A percentile compares a stretch with the other conserved stretches of the same genome.
Conservation (phyloP, 2,888 invertebrate species). For the Eilema griseolum region DNA sequence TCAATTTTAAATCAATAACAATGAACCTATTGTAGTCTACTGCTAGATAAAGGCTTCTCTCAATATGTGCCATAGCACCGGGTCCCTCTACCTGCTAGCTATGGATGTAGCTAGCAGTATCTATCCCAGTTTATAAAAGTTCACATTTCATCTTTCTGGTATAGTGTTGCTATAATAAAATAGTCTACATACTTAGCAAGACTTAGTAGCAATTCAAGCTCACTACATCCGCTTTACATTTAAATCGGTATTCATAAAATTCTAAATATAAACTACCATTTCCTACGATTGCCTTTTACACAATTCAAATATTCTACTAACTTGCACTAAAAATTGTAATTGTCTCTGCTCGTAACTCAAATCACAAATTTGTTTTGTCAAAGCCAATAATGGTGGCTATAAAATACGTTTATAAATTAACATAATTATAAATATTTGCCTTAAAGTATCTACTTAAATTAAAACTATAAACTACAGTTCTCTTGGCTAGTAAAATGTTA, state of each 20-base stretch:
- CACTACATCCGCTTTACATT: neutral
- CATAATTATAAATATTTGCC: neutral
- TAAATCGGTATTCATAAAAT: neutral
- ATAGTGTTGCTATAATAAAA: neutral
- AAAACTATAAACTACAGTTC: neutral
- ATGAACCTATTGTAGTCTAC: too few relatives aligned
- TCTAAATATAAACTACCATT: neutral
- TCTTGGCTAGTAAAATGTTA: neutral
- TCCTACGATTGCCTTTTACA: too few relatives aligned
- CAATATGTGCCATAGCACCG: too few relatives aligned
- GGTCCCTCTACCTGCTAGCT: too few relatives aligned
- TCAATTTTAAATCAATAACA: too few relatives aligned
- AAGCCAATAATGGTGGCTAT: slow-evolving; percentile 1
- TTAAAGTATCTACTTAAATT: neutral
- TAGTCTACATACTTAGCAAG: neutral
- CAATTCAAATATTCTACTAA: slow-evolving; percentile 2
- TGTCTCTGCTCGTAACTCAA: neutral
- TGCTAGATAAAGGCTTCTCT: too few relatives aligned
- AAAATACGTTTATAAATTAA: neutral
- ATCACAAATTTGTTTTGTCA: neutral
- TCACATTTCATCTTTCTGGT: neutral
- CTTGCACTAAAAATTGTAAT: neutral
- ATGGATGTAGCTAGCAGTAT: too few relatives aligned
- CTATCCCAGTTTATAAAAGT: too few relatives aligned
- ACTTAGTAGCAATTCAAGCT: slow-evolving; percentile 1